A percentile compares a stretch with the other conserved stretches of the same genome.
Evolutionary conservation across 2,797 vertebrate genomes (phyloP).

Genomic region (Gallinago stenura): DNA sequence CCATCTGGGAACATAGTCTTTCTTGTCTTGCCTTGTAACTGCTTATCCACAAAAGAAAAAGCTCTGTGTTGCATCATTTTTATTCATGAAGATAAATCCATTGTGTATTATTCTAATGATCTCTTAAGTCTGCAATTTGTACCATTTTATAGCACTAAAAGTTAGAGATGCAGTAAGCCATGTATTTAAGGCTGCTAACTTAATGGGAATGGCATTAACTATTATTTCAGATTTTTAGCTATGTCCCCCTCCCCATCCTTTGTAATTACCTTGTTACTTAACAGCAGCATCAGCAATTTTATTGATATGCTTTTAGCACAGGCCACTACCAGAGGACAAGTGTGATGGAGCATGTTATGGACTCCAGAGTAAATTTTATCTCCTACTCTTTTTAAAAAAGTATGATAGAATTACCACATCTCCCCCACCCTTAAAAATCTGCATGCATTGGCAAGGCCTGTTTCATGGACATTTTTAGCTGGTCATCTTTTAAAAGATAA

Average conservation of each 20-base stretch:
- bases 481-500: not conserved
- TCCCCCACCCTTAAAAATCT: not conserved
- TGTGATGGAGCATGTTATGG: constrained; percentile 8
- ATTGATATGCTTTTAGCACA: constrained; percentile 57
- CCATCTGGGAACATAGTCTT: not conserved
- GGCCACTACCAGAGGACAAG: constrained; percentile 54
- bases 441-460: not conserved
- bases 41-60: constrained; percentile 9
- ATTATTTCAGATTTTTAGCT: constrained; percentile 32
- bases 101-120: constrained; percentile 64
- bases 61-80: constrained; percentile 6
- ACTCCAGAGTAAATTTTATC: constrained; percentile 21
- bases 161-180: constrained; percentile 60
- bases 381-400: not conserved
- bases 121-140: constrained; percentile 53
- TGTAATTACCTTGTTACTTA: constrained; percentile 58
- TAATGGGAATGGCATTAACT: constrained; percentile 52
- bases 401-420: not conserved
- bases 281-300: constrained; percentile 62
- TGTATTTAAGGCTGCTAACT: constrained; percentile 56
- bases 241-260: constrained; percentile 30
- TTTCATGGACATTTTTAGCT: not conserved
- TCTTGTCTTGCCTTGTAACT: constrained; percentile 11
- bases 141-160: constrained; percentile 42
- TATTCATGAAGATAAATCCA: constrained; percentile 59